Conservation (phyloP, 2,888 invertebrate species). For the Hyposoter didymator region DNA sequence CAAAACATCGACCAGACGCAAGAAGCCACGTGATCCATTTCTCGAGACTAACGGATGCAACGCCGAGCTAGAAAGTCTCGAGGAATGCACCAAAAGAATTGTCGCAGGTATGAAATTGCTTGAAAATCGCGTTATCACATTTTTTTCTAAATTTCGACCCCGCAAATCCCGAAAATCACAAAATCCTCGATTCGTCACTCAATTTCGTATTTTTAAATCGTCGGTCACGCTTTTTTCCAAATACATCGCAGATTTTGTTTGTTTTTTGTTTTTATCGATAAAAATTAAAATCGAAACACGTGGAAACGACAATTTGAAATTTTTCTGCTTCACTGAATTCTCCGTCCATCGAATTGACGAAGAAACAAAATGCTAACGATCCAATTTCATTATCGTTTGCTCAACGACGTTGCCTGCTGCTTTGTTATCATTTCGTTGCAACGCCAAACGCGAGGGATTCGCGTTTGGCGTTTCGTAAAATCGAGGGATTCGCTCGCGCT, state of each 20-base stretch:
- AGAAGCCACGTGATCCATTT: conserved; percentile 59
- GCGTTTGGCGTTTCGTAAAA: too few relatives aligned
- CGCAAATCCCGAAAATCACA: neutral
- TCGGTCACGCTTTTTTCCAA: too few relatives aligned
- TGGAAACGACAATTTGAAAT: neutral
- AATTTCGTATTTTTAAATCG: too few relatives aligned
- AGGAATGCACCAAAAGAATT: conserved; percentile 76
- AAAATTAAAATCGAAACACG: neutral
- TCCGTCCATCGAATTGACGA: neutral
- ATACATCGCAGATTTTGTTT: too few relatives aligned
- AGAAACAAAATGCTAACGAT: neutral
- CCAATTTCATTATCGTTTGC: neutral
- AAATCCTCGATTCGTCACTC: neutral
- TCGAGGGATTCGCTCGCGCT: neutral
- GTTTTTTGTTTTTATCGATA: too few relatives aligned
- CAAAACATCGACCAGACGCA: conserved; percentile 35
- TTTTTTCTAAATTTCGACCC: neutral
- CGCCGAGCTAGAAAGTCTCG: conserved; percentile 73
- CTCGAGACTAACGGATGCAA: conserved; percentile 72
- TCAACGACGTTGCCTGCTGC: neutral
- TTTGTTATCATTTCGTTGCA: neutral
- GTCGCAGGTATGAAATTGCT: conserved; percentile 72
- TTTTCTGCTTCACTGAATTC: neutral
- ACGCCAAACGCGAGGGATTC: conserved; percentile 17
- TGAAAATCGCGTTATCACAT: neutral